Evolutionary conservation across 2,113 vertebrate genomes (phyloP), one percentile per base, ranked within the genome.

Genomic region (Petaurus breviceps): DNA sequence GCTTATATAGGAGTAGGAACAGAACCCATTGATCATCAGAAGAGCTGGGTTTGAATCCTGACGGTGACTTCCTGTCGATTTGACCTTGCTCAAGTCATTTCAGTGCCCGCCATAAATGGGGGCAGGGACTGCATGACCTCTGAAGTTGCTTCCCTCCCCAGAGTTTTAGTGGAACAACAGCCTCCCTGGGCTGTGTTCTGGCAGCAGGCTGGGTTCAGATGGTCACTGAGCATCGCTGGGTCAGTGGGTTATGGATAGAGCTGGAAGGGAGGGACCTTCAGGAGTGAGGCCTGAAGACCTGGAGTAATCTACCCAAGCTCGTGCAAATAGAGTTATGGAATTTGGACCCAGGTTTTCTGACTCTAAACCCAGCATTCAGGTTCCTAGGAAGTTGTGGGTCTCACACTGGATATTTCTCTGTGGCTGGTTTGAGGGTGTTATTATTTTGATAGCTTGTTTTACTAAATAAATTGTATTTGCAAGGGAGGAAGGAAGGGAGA

Each of bases 361-460:
- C 7, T 68, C 57, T 43, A 43, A 23, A 43, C 16, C 61, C 68
- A 77, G 37, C 37, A 77, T 19, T 43, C 61, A 22, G 43, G 68
- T n/a, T n/a, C 4, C 68, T 77, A 2, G n/a, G 68, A 43, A 14
- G 68, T 23, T 2, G 2, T 37, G 77, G 24, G 53, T 90, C 51
- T 91, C 54, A 3, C 91, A 23, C 51, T 37, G 84, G 31, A 94
- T 51, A 24, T 91, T 96, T 94, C 51, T 90, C 92, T 53, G 57
- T 53, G 94, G 77, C 84, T 96, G 50, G 77, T 54, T 96, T 95
- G 61, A 92, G 23, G 94, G 53, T 52, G 93, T 37, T 52, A 26
- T 90, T 94, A 43, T 68, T 26, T 61, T 89, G 94, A 90, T 51
- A 52, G 23, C 84, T 47, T 90, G 46, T 61, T 49, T 50, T 19